A percentile compares a stretch with the other conserved stretches of the same genome.
phyloP scores from a whole-genome alignment of 2,888 invertebrate genomes.

The Chironomus riparius region DNA sequence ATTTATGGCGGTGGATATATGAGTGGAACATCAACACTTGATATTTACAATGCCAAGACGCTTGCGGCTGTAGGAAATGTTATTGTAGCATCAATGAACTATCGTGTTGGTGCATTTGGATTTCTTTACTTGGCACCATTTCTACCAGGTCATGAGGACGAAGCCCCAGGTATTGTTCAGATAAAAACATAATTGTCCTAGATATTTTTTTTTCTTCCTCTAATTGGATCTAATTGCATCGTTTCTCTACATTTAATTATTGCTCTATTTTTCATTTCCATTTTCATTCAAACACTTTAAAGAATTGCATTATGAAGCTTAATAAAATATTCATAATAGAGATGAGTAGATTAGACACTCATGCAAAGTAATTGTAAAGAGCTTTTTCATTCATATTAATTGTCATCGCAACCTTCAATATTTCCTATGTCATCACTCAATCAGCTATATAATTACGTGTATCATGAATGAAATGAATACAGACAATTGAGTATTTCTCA shows the following conservation, averaged over 20 bases:
- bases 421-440: too few species aligned
- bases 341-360: neutral
- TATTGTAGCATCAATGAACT: conserved; percentile 91
- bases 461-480: too few species aligned
- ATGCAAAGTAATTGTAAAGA: too few species aligned
- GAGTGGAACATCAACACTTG: conserved; percentile 85
- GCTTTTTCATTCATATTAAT: too few species aligned
- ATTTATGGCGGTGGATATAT: conserved; percentile 92
- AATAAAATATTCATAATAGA: neutral
- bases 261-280: too few species aligned
- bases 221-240: too few species aligned
- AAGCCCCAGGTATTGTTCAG: conserved; percentile 37
- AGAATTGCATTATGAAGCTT: neutral
- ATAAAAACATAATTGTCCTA: neutral
- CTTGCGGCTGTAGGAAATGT: conserved; percentile 84
- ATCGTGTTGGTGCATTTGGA: conserved; percentile 87
- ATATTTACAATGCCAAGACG: conserved; percentile 89
- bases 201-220: neutral
- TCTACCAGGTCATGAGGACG: conserved; percentile 41
- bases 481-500: too few species aligned
- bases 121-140: conserved; percentile 67
- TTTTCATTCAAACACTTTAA: neutral
- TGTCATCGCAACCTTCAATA: too few species aligned
- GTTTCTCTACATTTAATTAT: too few species aligned
- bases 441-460: too few species aligned